These are phyloP conservation scores for Lota lota DNA, from an alignment of 2,113 vertebrate species.

Conservation along the genomic window DNA sequence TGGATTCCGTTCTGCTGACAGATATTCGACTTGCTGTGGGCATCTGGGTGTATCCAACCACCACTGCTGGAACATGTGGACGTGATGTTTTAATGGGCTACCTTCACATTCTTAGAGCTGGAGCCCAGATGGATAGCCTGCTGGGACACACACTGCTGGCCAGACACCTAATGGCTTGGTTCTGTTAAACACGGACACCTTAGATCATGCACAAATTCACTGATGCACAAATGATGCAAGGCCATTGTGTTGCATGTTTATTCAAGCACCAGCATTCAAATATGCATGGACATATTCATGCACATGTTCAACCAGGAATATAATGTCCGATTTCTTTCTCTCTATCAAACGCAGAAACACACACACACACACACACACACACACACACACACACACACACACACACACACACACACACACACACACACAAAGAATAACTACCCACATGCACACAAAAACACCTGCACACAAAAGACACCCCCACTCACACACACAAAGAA, in stretches of 20 bases:
- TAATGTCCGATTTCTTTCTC: too few species aligned
- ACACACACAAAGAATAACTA: too few species aligned
- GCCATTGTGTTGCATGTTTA: neutral
- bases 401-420: too few species aligned
- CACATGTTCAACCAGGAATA: too few species aligned
- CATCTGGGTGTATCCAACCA: neutral
- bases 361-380: too few species aligned
- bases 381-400: too few species aligned
- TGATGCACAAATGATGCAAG: neutral
- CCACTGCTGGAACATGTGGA: slow-evolving; percentile 2
- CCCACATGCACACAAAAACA: too few species aligned
- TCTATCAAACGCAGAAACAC: too few species aligned
- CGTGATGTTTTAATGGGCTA: slow-evolving; percentile 9
- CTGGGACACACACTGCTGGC: neutral
- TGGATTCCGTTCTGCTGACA: neutral
- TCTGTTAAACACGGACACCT: neutral
- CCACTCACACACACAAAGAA: too few species aligned
- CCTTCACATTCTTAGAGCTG: neutral
- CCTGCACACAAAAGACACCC: too few species aligned
- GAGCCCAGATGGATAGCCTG: neutral
- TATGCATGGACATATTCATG: neutral
- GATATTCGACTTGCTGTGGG: neutral
- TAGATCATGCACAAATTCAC: neutral
- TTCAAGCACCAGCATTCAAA: neutral
- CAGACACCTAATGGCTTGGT: neutral